Evolutionary conservation across 2,113 vertebrate genomes (phyloP), one percentile per base, ranked within the genome.

Genomic region (Cyanoderma ruficeps): DNA sequence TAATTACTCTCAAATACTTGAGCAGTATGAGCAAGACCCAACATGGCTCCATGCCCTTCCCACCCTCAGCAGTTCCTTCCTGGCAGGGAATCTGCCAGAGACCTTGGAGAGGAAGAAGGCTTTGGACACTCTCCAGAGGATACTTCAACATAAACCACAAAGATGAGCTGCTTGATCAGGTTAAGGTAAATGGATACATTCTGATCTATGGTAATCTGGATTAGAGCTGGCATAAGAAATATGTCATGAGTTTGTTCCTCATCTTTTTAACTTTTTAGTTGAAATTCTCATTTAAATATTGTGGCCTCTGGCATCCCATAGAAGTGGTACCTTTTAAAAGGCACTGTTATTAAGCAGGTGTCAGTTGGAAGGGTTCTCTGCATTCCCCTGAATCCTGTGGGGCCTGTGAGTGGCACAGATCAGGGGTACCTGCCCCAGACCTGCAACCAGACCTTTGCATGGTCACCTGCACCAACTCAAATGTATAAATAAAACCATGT

Each of bases 71-170:
- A 4, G 39, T 7, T 90, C 49, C 44, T 56, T 90, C 86, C 86
- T 67, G 42, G 21, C 28, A 86, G n/a, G 39, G 53, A 82, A 87
- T n/a, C 83, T 86, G 74, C 35, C 41, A 57, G 52, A 89, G 22
- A 59, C 44, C 76, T 75, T 39, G 72, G 60, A 81, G 27, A 90
- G 12, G 47, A 96, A 86, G 42, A 0, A 2, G 27, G 68, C 28
- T 96, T 89, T 92, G 91, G 80, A 90, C 20, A 44, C 22, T 41
- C 76, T 91, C 89, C 93, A 94, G 77, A 83, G 24, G 56, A 59
- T 27, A 67, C 35, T 83, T 83, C 55, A 67, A 63, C 47, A 52
- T 22, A 35, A 92, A 47, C 83, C 90, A 70, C 68, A 70, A 59
- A 46, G 71, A 83, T 42, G 50, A 92, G 42, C 15, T 72, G 59